Evolutionary conservation across 2,888 invertebrate genomes (phyloP).

Genomic region (Oscheius sp.): DNA sequence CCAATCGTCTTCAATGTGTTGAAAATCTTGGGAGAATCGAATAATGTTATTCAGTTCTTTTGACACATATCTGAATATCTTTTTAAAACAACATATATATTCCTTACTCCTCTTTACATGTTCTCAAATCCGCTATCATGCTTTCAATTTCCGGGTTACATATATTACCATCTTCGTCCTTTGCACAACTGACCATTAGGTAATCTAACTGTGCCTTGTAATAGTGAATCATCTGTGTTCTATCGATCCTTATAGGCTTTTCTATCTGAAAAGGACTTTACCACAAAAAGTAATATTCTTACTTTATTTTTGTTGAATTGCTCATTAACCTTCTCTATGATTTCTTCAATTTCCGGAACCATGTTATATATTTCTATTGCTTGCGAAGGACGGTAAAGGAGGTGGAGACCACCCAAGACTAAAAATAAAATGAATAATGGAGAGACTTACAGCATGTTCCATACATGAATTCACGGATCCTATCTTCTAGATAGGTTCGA

Average conservation of each 20-base stretch:
- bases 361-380: neutral
- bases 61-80: neutral
- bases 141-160: too few species aligned
- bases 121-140: too few species aligned
- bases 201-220: slow-evolving; percentile 3
- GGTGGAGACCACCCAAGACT: neutral
- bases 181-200: too few species aligned
- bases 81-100: too few species aligned
- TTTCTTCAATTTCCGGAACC: neutral
- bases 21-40: slow-evolving; percentile 1
- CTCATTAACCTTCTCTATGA: neutral
- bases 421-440: neutral
- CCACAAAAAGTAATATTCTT: neutral
- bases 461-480: neutral
- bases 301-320: neutral
- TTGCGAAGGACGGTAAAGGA: neutral
- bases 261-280: neutral
- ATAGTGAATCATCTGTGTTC: slow-evolving; percentile 5
- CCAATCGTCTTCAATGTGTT: neutral
- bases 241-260: neutral
- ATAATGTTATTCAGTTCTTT: neutral
- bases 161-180: too few species aligned
- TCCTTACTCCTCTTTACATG: too few species aligned
- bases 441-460: neutral
- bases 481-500: neutral